phyloP scores from a whole-genome alignment of 2,113 vertebrate genomes.

The Carettochelys insculpta region DNA sequence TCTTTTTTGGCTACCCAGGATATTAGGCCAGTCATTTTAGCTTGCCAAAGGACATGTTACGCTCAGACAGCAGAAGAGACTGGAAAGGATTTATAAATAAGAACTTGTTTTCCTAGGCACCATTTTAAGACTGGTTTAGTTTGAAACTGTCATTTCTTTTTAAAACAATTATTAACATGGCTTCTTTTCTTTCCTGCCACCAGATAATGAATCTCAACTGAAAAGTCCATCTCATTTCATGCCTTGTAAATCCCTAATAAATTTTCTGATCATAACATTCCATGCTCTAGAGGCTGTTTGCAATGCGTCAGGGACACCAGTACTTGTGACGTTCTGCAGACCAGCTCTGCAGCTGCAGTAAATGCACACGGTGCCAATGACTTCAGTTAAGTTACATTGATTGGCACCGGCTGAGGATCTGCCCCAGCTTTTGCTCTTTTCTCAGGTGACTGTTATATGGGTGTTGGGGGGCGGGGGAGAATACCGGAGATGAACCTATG shows the following conservation, averaged over 20 bases:
- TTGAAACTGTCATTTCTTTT: background rate
- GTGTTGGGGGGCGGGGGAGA: too few species aligned
- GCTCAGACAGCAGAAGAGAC: background rate
- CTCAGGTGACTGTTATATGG: background rate
- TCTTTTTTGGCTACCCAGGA: background rate
- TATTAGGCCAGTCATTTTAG: background rate
- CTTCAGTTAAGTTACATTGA: background rate
- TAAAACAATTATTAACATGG: background rate
- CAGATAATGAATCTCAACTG: background rate
- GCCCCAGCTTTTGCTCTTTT: background rate
- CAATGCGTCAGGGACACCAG: background rate
- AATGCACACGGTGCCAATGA: background rate
- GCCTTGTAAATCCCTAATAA: background rate
- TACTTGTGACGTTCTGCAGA: background rate
- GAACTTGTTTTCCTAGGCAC: background rate
- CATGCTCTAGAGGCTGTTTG: background rate
- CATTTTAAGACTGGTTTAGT: background rate
- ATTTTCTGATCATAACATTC: background rate
- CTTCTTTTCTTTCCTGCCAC: background rate
- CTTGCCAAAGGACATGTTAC: background rate
- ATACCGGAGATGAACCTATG: background rate
- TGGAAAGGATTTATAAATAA: background rate
- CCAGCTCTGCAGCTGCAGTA: background rate
- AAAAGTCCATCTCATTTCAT: background rate
- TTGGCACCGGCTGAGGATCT: too few species aligned